Conservation (phyloP, 2,113 vertebrate genomes). For the Carettochelys insculpta region DNA sequence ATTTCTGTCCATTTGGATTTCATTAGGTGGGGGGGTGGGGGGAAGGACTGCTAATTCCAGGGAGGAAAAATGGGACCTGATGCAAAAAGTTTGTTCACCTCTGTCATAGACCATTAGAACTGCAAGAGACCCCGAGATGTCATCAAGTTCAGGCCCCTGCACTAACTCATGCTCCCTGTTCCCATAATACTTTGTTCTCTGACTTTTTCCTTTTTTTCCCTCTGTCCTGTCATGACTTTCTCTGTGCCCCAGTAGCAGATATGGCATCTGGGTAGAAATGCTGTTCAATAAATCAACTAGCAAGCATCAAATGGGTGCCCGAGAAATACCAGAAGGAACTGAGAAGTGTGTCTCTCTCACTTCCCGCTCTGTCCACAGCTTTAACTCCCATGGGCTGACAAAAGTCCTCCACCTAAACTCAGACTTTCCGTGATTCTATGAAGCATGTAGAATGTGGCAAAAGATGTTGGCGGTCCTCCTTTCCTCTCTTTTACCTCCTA, state of each 20-base stretch:
- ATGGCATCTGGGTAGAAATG: background rate
- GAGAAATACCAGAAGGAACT: conserved; percentile 8
- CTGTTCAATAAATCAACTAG: background rate
- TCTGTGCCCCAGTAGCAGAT: background rate
- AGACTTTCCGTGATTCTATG: background rate
- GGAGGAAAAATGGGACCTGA: no score
- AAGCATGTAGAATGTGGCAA: background rate
- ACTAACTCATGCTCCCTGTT: background rate
- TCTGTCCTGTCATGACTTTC: background rate
- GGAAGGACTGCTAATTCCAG: no score
- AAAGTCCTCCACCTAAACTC: background rate
- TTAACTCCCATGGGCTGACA: background rate
- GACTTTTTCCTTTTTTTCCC: background rate
- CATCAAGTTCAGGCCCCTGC: no score
- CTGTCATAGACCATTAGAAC: no score
- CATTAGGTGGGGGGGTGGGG: no score
- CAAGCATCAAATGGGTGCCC: conserved; percentile 33
- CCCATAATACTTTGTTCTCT: background rate
- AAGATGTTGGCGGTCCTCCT: fast-evolving
- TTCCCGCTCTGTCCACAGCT: background rate
- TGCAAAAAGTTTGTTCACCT: no score
- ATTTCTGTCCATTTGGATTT: no score
- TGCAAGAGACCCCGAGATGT: no score
- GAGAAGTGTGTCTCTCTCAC: background rate
- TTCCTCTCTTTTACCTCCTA: background rate